Percentiles rank a stretch among this genome's conserved stretches.
These are phyloP conservation scores for Phoenicopterus ruber DNA, from an alignment of 2,113 vertebrate species.

Conservation along the genomic window DNA sequence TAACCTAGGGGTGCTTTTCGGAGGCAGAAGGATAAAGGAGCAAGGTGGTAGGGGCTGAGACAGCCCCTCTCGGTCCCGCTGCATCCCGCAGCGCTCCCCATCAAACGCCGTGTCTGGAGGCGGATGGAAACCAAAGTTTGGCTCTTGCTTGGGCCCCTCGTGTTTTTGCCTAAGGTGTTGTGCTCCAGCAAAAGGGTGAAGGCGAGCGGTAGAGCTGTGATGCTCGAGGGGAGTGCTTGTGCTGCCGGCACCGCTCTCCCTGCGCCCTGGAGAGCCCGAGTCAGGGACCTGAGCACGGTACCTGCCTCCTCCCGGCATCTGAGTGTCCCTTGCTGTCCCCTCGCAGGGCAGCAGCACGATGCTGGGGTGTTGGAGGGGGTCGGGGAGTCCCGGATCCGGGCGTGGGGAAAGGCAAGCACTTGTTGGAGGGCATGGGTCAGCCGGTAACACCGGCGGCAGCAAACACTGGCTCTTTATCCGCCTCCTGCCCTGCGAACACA, in stretches of 20 bases:
- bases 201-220: rapidly evolving
- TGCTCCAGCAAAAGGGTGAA: background rate
- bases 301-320: background rate
- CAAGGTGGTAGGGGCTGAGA: background rate
- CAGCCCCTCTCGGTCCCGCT: rapidly evolving
- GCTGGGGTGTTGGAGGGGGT: background rate
- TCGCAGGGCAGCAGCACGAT: background rate
- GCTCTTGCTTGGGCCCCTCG: background rate
- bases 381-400: rapidly evolving
- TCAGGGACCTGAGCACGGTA: rapidly evolving
- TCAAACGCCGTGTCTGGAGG: no score
- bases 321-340: background rate
- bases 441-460: rapidly evolving
- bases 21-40: background rate
- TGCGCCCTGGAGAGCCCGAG: background rate
- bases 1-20: background rate
- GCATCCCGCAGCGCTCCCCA: background rate
- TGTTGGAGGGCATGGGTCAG: rapidly evolving
- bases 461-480: background rate
- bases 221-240: rapidly evolving
- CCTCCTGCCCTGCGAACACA: background rate
- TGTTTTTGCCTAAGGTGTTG: background rate
- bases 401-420: rapidly evolving
- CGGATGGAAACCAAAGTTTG: background rate
- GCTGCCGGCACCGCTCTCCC: background rate